Base-by-base conservation (phyloP, 2,113 vertebrate species). In the Caranx ignobilis region DNA sequence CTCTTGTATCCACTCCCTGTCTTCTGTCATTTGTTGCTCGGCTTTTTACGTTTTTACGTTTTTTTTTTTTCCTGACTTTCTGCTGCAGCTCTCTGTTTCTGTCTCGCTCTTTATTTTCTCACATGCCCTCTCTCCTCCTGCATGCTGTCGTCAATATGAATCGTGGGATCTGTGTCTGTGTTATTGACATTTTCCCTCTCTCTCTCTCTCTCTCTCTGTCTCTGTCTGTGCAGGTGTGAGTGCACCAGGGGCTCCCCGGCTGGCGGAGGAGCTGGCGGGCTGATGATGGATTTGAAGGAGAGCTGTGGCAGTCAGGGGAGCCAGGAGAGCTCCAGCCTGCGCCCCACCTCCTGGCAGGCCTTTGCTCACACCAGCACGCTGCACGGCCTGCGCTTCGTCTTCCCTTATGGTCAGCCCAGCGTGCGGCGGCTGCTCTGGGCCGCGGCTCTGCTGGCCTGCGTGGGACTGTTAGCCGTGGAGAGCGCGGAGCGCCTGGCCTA, bases 241-340 rank as follows among this genome's bases (percentile, higher is more conserved):
- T 79, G 74, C 67, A 79, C 59, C n/a, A 3, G 72, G 64, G 71
- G 83, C 85, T 88, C 84, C 69, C 82, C 41, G 83, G 77, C 86
- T 45, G 84, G 77, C 86, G 41, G 84, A 82, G 90, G 90, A 75
- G 75, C 77, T 77, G 85, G 88, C 75, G 82, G 79, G 72, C 82
- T 87, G 59, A 92, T 57, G 71, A 99, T 99, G 98, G 97, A 99
- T 95, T 94, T 98, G 83, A 99, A 99, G 94, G 97, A 99, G 90
- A 96, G 93, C 92, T 94, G 94, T 84, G 94, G 94, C 88, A 97
- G 96, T 6, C 96, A 96, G 88, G 96, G 94, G 91, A 99, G 97
- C 83, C 90, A 83, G 18, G 93, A 96, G 95, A 94, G 92, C 68
- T 92, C 95, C 88, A 97, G 96, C 81, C 92, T 97, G 65, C 96